These are phyloP conservation scores for Lamellibrachia columna DNA, from an alignment of 2,888 invertebrate genomes.

Conservation along the genomic window DNA sequence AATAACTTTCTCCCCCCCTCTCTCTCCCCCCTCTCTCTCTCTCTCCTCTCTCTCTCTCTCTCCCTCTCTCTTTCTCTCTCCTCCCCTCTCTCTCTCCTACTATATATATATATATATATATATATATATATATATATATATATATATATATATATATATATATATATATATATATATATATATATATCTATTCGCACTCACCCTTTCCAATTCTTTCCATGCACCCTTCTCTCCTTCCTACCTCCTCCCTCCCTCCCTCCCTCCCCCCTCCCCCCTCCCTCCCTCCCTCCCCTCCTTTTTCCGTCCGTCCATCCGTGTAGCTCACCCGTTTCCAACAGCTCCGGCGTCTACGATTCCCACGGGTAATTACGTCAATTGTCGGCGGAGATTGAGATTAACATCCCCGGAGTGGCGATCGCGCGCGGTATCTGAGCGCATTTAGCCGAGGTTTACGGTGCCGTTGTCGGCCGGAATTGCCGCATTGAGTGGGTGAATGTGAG, in stretches of 20 bases:
- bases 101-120: neutral
- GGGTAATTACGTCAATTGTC: slow-evolving; percentile 7
- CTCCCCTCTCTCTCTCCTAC: slow-evolving; percentile 29
- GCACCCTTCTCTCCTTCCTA: slow-evolving; percentile 27
- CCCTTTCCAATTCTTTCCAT: too few relatives aligned
- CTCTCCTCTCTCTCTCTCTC: too few relatives aligned
- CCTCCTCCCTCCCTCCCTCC: too few relatives aligned
- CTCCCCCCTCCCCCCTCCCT: neutral
- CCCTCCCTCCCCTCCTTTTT: neutral
- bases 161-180: too few relatives aligned
- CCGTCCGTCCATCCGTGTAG: neutral
- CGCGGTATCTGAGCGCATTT: neutral
- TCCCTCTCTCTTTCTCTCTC: slow-evolving; percentile 7
- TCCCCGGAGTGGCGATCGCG: neutral
- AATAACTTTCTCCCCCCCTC: too few relatives aligned
- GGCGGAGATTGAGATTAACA: slow-evolving; percentile 10
- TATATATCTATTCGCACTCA: too few relatives aligned
- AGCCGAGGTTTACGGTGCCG: slow-evolving; percentile 8
- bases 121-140: too few relatives aligned
- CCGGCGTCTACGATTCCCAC: neutral
- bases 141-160: too few relatives aligned
- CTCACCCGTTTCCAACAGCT: neutral
- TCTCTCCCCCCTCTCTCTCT: too few relatives aligned
- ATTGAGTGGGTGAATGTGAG: neutral
- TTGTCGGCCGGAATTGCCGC: neutral